phyloP scores from a whole-genome alignment of 1,140 invertebrate species.

The Bicyclus anynana region DNA sequence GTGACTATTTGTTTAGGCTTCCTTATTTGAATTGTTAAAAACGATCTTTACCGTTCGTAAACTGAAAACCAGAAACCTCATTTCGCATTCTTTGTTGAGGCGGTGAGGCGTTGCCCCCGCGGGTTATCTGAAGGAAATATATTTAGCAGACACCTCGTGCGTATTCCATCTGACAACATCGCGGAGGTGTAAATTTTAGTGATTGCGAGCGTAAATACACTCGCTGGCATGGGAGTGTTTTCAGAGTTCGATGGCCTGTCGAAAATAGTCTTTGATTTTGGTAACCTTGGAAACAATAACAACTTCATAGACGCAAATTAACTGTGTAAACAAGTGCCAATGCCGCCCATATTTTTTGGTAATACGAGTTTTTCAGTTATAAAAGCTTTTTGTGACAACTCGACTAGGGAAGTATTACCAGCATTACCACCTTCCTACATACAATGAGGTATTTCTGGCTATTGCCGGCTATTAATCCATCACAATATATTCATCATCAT shows the following conservation, averaged over 20 bases:
- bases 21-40: constrained; percentile 47
- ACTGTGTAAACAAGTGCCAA: no score
- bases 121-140: constrained; percentile 52
- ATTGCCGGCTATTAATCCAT: no score
- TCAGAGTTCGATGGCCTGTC: constrained; percentile 45
- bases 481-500: no score
- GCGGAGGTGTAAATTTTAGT: constrained; percentile 60
- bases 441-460: no score
- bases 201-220: constrained; percentile 58
- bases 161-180: constrained; percentile 40
- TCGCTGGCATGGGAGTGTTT: constrained; percentile 35
- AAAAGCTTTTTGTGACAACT: no score
- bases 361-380: no score
- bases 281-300: constrained; percentile 21
- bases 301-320: not conserved
- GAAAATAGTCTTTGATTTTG: constrained; percentile 28
- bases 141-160: constrained; percentile 50
- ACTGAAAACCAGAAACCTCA: constrained; percentile 58
- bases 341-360: no score
- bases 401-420: no score
- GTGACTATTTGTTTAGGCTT: constrained; percentile 19
- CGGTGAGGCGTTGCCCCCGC: constrained; percentile 51
- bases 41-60: constrained; percentile 35
- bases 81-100: constrained; percentile 56
- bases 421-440: no score